These are phyloP conservation scores for Crocallis elinguaria DNA, from an alignment of 2,888 invertebrate genomes.

Conservation along the genomic window DNA sequence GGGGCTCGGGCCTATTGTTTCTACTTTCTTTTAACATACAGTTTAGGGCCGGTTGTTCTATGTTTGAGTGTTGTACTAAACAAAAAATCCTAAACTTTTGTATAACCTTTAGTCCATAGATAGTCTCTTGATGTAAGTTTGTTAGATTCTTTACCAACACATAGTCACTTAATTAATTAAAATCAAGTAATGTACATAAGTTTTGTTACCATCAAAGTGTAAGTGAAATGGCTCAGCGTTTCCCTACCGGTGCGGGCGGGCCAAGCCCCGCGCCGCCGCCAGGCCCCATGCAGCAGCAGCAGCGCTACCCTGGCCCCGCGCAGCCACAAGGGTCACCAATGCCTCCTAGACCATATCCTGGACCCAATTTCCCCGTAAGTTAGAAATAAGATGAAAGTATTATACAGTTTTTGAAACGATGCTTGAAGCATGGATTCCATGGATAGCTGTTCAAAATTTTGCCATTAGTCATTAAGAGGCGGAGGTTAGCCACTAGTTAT, in stretches of 20 bases:
- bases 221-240: conserved; percentile 67
- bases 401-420: not conserved
- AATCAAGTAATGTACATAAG: not conserved
- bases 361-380: conserved; percentile 91
- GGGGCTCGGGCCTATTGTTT: too few relatives aligned
- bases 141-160: too few relatives aligned
- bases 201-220: conserved; percentile 1
- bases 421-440: too few relatives aligned
- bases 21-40: too few relatives aligned
- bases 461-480: too few relatives aligned
- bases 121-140: too few relatives aligned
- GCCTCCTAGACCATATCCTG: conserved; percentile 88
- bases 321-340: conserved; percentile 87
- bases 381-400: not conserved
- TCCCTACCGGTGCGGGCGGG: conserved; percentile 57
- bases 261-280: conserved; percentile 65
- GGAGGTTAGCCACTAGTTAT: too few relatives aligned
- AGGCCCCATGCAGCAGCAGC: conserved; percentile 77
- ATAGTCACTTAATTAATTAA: not conserved
- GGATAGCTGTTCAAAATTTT: too few relatives aligned
- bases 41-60: too few relatives aligned
- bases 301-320: conserved; percentile 79
- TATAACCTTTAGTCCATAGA: too few relatives aligned
- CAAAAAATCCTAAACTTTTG: too few relatives aligned
- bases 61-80: too few relatives aligned